A percentile compares a stretch with the other conserved stretches of the same genome.
Conservation (phyloP, 2,113 vertebrate species). For the Equus przewalskii region DNA sequence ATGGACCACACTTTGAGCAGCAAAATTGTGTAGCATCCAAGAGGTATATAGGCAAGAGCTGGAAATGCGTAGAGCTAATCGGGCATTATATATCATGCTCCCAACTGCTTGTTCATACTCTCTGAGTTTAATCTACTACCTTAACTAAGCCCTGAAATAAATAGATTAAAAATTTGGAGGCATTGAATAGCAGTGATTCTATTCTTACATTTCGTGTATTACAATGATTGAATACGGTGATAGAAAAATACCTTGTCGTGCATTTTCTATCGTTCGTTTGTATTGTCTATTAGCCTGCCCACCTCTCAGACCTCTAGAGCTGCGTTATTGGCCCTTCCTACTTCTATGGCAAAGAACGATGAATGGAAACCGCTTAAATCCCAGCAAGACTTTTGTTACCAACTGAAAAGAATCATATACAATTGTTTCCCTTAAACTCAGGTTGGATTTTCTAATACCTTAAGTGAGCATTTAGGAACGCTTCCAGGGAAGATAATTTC, state of each 20-base stretch:
- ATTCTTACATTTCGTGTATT: conserved; percentile 71
- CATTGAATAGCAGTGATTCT: conserved; percentile 74
- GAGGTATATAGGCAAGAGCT: conserved; percentile 60
- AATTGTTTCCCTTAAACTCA: conserved; percentile 78
- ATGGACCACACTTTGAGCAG: background rate
- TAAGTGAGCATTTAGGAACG: conserved; percentile 75
- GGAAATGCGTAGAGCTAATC: conserved; percentile 69
- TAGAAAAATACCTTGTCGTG: conserved; percentile 72
- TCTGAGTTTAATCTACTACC: conserved; percentile 75
- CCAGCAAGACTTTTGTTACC: conserved; percentile 73
- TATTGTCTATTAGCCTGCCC: conserved; percentile 68
- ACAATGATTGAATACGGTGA: background rate
- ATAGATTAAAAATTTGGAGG: conserved; percentile 84
- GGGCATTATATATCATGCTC: conserved; percentile 62
- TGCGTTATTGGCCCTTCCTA: conserved; percentile 77
- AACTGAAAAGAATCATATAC: conserved; percentile 82
- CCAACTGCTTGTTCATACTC: background rate
- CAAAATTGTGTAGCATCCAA: conserved; percentile 55
- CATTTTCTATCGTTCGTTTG: conserved; percentile 73
- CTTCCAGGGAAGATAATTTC: conserved; percentile 38
- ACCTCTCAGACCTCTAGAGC: conserved; percentile 76
- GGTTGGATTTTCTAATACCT: conserved; percentile 40
- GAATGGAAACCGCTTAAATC: conserved; percentile 53
- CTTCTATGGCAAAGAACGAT: conserved; percentile 78
- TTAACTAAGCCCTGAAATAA: conserved; percentile 81